Evolutionary conservation across 2,888 invertebrate genomes (phyloP).

Genomic region (Harpalus rubripes): DNA sequence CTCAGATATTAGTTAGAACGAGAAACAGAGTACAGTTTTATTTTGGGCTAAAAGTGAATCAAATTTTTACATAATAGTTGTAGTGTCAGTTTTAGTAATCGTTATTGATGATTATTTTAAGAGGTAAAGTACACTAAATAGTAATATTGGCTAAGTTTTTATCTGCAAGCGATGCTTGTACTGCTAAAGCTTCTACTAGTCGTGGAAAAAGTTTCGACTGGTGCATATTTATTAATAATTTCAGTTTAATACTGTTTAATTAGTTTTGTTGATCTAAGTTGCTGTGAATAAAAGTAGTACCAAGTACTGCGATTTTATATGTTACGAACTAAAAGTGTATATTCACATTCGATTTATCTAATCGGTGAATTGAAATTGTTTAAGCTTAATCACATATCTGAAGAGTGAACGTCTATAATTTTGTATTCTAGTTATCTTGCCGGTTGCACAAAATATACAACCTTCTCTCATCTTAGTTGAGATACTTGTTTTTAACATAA

Average conservation of each 20-base stretch:
- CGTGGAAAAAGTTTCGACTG: constrained; percentile 45
- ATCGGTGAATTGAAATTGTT: constrained; percentile 58
- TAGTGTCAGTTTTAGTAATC: constrained; percentile 58
- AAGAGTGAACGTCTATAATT: constrained; percentile 56
- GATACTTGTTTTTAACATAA: no score
- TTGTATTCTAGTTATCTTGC: constrained; percentile 60
- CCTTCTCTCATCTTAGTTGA: no score
- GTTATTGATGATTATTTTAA: constrained; percentile 57
- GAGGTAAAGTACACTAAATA: constrained; percentile 67
- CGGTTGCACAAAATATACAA: not conserved
- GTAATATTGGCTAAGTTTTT: constrained; percentile 66
- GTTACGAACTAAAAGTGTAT: constrained; percentile 52
- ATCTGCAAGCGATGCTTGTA: constrained; percentile 65
- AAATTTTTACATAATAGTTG: constrained; percentile 66
- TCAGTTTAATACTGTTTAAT: constrained; percentile 23
- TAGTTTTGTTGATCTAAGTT: constrained; percentile 35
- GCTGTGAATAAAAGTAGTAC: constrained; percentile 58
- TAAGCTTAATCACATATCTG: constrained; percentile 60
- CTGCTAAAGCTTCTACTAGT: constrained; percentile 50
- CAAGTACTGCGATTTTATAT: constrained; percentile 59
- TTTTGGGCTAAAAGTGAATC: constrained; percentile 66
- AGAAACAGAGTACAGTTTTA: constrained; percentile 65
- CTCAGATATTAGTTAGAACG: constrained; percentile 63
- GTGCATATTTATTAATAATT: constrained; percentile 18
- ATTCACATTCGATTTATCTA: constrained; percentile 45